Base-by-base conservation (phyloP, 2,888 invertebrate species). In the Callimorpha dominula region DNA sequence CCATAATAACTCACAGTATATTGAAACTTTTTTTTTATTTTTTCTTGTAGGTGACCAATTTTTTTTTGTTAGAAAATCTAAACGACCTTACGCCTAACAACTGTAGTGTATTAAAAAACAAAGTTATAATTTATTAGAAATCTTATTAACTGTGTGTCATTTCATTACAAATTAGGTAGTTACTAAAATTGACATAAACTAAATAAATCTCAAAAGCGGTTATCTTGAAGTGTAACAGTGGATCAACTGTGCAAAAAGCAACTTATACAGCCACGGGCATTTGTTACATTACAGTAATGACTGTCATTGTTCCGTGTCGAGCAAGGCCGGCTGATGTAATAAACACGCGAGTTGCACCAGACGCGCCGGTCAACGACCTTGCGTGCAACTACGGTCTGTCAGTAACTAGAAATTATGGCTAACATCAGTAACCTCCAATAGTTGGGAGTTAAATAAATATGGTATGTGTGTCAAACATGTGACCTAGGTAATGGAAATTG, bases 301-400 rank as follows among this genome's bases (percentile, higher is more conserved):
- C 79, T 81, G 83, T 86, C 90, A 93, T 91, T 93, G 93, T 95
- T 94, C 94, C 94, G 94, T 89, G 89, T 92, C 92, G 86, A 85
- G 81, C 92, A 94, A 94, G 94, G 94, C 85, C 86, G 87, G 91
- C 93, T 95, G 95, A 95, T 94, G 95, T 93, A 95, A 95, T 81
- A 82, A 78, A 77, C 78, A 85, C 85, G 88, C 81, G 75, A 74
- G 77, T 95, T 95, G 90, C 95, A 90, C 85, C 88, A 94, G 91
- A 83, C 86, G 76, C 84, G 81, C 75, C 92, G 95, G 95, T 94
- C 95, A 95, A 90, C 69, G 89, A 94, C 95, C 95, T 95, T 94
- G 94, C 85, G 73, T 76, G 75, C 78, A 74, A 74, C 83, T 83
- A 86, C 87, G 66, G 86, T 88, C 86, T 91, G 87, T 87, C 87